A percentile compares a stretch with the other conserved stretches of the same genome.
These are phyloP conservation scores for Lacerta bilineata DNA, from an alignment of 2,797 vertebrate genomes.

Conservation along the genomic window DNA sequence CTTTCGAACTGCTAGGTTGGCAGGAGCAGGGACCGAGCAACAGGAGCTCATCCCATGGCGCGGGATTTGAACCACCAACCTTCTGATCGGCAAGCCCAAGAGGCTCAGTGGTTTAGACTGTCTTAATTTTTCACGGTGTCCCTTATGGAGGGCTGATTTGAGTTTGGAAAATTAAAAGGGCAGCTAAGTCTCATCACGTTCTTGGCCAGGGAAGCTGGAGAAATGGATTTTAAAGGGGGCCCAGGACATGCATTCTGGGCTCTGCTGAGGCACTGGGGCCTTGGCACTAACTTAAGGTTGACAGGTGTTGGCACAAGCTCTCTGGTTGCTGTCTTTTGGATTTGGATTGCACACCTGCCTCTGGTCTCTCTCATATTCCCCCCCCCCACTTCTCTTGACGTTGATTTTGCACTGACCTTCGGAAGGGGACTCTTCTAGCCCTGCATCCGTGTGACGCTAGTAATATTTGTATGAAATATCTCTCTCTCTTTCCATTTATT, in stretches of 20 bases:
- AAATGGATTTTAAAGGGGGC: background rate
- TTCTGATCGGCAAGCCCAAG: too few relatives aligned
- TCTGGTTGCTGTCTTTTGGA: too few relatives aligned
- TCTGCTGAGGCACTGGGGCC: background rate
- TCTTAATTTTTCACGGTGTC: background rate
- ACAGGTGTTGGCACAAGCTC: background rate
- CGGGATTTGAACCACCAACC: too few relatives aligned
- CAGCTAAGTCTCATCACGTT: background rate
- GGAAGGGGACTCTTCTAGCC: background rate
- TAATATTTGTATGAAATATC: background rate
- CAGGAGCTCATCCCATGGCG: too few relatives aligned
- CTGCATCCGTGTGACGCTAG: background rate
- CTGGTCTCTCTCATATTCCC: too few relatives aligned
- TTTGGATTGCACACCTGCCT: background rate
- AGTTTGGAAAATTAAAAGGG: background rate
- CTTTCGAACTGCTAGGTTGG: too few relatives aligned
- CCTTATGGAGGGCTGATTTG: background rate
- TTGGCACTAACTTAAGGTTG: background rate
- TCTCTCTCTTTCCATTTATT: background rate
- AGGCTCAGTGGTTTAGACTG: too few relatives aligned
- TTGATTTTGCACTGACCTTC: background rate
- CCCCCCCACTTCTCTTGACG: background rate
- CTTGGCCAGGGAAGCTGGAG: too few relatives aligned
- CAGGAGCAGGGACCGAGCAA: too few relatives aligned
- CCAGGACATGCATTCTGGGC: background rate